Evolutionary conservation across 2,888 invertebrate species (phyloP).

Genomic region (Xylota segnis): DNA sequence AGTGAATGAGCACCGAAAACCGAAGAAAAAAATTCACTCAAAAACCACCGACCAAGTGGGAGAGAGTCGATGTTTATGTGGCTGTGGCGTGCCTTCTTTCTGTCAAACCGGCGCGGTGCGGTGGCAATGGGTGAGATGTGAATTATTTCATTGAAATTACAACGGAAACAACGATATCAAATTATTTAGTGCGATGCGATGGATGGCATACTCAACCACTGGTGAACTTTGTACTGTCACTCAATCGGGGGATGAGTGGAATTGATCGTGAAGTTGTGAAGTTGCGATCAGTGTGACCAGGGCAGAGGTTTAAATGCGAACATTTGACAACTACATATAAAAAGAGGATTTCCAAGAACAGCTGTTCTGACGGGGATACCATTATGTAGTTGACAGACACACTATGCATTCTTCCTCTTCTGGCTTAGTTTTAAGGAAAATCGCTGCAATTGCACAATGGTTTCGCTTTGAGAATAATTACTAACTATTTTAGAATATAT

Average conservation of each 20-base stretch:
- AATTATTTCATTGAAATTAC: neutral
- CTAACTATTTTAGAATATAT: too few species aligned
- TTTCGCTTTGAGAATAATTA: too few species aligned
- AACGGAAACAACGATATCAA: conserved; percentile 19
- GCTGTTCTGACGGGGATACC: too few species aligned
- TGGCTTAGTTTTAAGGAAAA: too few species aligned
- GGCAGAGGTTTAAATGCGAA: too few species aligned
- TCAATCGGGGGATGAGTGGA: conserved; percentile 36
- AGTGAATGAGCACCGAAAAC: conserved; percentile 40
- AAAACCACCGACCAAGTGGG: conserved; percentile 26
- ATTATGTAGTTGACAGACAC: too few species aligned
- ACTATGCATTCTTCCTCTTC: too few species aligned
- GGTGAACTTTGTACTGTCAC: conserved; percentile 59
- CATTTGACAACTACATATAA: too few species aligned
- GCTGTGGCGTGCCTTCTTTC: conserved; percentile 8
- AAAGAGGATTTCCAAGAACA: too few species aligned
- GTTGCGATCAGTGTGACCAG: neutral
- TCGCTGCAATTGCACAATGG: too few species aligned
- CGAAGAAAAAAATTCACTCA: conserved; percentile 17
- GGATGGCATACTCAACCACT: neutral
- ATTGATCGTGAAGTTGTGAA: neutral
- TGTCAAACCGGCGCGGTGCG: neutral
- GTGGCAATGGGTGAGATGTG: too few species aligned
- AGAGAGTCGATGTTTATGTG: neutral
- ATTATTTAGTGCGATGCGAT: neutral